Base-by-base conservation (phyloP, 2,888 invertebrate species). In the Icerya purchasi region DNA sequence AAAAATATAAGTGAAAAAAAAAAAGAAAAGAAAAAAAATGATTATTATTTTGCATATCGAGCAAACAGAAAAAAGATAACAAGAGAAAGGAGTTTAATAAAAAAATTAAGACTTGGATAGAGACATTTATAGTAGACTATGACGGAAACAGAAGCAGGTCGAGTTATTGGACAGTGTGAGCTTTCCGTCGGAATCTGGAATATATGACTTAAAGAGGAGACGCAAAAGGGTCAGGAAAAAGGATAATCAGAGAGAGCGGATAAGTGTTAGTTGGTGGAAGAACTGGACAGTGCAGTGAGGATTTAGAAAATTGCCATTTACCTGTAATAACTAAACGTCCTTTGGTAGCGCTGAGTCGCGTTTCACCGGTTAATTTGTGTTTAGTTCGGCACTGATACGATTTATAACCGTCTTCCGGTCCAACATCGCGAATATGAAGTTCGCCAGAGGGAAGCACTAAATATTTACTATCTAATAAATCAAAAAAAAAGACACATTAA, bases 271-370 rank as follows among this genome's bases (percentile, higher is more conserved):
- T n/a, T n/a, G n/a, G n/a, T n/a, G n/a, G n/a, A n/a, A n/a, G n/a
- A n/a, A n/a, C n/a, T n/a, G n/a, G n/a, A n/a, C n/a, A n/a, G n/a
- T n/a, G n/a, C n/a, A n/a, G n/a, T n/a, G n/a, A n/a, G n/a, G n/a
- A n/a, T n/a, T n/a, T n/a, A n/a, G n/a, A n/a, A n/a, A n/a, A n/a
- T n/a, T n/a, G n/a, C n/a, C n/a, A 56, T 50, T 83, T 80, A 92
- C 92, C 91, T 75, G 92, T 91, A 74, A 92, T 91, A 74, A 92
- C 92, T 68, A 92, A 77, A 69, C 90, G 81, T 74, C 92, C 92
- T 72, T 91, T 91, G 61, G 91, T 91, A 59, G 91, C 91, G 68
- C 91, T 91, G 66, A 92, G 76, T 71, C 90, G 78, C 60, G 91
- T 91, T 78, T 92, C 91, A 66, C 90, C 91, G 66, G 91, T 92